Conservation (phyloP, 92 coral and sea anemone species). For the Porites divaricata region DNA sequence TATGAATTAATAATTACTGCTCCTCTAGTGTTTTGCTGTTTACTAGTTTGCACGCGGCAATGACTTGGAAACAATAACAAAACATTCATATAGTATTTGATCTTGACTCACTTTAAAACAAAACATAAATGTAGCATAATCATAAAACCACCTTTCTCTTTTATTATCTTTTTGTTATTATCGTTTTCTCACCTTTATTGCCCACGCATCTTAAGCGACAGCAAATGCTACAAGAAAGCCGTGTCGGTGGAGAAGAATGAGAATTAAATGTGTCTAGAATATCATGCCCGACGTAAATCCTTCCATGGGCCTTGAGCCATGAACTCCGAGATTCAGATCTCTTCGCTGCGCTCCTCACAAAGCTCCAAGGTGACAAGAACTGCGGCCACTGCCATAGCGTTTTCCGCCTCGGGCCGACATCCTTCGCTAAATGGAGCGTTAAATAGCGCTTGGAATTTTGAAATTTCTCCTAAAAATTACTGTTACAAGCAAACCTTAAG, state of each 20-base stretch:
- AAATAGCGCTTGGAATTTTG: background rate
- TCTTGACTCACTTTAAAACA: too few species aligned
- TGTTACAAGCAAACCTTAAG: too few species aligned
- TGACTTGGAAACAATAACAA: too few species aligned
- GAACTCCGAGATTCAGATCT: background rate
- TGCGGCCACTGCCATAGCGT: slow-evolving; percentile 5
- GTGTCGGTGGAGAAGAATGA: background rate
- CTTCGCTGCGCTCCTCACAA: background rate
- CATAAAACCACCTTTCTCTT: too few species aligned
- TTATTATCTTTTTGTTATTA: too few species aligned
- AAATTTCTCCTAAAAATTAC: background rate
- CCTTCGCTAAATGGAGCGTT: background rate
- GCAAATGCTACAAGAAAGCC: background rate
- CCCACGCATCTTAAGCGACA: background rate
- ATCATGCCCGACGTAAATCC: background rate
- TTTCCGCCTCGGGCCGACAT: slow-evolving; percentile 4
- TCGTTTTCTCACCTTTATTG: background rate
- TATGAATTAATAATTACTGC: too few species aligned
- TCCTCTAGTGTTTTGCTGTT: too few species aligned
- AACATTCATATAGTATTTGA: too few species aligned
- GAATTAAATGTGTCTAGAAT: background rate
- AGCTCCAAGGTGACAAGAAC: too few species aligned
- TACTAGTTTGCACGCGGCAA: too few species aligned
- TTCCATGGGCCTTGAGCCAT: background rate
- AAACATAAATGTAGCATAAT: too few species aligned